Conservation (phyloP, 2,888 invertebrate species). For the Plebejus melissa region DNA sequence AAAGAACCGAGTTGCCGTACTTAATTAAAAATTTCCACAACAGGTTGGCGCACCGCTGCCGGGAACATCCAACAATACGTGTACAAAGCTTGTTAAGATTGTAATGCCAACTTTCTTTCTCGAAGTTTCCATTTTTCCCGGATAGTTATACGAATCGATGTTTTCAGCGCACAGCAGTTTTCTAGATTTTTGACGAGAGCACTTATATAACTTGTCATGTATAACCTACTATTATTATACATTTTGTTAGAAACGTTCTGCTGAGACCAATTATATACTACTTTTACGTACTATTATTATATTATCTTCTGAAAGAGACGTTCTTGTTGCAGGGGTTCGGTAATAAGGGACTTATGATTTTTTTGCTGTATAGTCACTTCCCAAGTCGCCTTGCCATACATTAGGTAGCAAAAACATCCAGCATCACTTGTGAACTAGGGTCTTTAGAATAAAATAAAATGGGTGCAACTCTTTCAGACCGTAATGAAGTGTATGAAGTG, state of each 20-base stretch:
- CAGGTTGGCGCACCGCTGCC: slow-evolving; percentile 55
- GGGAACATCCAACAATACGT: slow-evolving; percentile 39
- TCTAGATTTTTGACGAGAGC: background rate
- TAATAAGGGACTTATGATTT: too few relatives aligned
- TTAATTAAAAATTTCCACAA: slow-evolving; percentile 73
- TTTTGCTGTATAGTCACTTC: too few relatives aligned
- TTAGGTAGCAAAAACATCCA: too few relatives aligned
- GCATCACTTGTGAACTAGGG: too few relatives aligned
- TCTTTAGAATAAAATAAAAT: too few relatives aligned
- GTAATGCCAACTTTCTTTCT: slow-evolving; percentile 23
- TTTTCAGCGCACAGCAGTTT: background rate
- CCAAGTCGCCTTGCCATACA: too few relatives aligned
- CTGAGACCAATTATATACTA: too few relatives aligned
- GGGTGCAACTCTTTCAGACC: too few relatives aligned
- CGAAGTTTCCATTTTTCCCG: slow-evolving; percentile 12
- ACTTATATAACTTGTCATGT: background rate
- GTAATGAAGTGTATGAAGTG: too few relatives aligned
- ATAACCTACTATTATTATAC: background rate
- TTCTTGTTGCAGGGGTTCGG: too few relatives aligned
- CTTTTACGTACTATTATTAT: too few relatives aligned
- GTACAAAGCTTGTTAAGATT: slow-evolving; percentile 37
- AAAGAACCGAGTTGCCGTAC: slow-evolving; percentile 49
- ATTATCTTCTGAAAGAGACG: too few relatives aligned
- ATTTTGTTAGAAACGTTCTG: background rate
- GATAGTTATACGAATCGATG: slow-evolving; percentile 1